These are phyloP conservation scores for Miniopterus natalensis DNA, from an alignment of 2,113 vertebrate species.

Conservation along the genomic window DNA sequence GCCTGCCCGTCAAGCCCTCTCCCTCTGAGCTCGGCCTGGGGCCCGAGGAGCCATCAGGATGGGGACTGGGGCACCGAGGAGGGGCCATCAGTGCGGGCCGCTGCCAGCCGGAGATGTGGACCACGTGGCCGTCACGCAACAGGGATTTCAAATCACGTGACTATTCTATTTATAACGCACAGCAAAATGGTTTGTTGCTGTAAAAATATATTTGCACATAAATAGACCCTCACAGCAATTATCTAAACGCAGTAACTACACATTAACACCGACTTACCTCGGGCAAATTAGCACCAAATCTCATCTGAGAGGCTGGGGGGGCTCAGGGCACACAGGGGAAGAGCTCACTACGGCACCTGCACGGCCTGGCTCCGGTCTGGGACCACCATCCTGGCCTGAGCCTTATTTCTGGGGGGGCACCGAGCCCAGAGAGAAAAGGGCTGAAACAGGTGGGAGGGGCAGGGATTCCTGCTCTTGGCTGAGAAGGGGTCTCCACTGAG, in stretches of 20 bases:
- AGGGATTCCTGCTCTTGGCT: background rate
- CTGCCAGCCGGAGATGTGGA: accelerated
- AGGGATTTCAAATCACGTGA: background rate
- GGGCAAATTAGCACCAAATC: background rate
- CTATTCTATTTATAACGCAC: slow-evolving; percentile 30
- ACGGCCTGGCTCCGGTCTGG: accelerated
- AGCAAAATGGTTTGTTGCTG: slow-evolving; percentile 65
- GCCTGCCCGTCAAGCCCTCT: background rate
- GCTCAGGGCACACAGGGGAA: accelerated
- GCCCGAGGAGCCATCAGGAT: background rate
- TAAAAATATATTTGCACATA: slow-evolving; percentile 62
- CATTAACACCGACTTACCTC: slow-evolving; percentile 19
- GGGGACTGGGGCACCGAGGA: background rate
- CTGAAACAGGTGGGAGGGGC: background rate
- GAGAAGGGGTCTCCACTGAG: background rate
- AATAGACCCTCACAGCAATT: slow-evolving; percentile 25
- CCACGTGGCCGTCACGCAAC: accelerated
- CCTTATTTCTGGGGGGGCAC: background rate
- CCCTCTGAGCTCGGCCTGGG: accelerated
- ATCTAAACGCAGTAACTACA: background rate
- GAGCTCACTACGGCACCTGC: accelerated
- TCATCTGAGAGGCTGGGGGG: accelerated
- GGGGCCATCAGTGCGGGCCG: accelerated
- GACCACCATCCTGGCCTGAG: background rate
- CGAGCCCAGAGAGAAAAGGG: background rate